Conservation (phyloP, 2,113 vertebrate species). For the Coptodon bakossiorum region DNA sequence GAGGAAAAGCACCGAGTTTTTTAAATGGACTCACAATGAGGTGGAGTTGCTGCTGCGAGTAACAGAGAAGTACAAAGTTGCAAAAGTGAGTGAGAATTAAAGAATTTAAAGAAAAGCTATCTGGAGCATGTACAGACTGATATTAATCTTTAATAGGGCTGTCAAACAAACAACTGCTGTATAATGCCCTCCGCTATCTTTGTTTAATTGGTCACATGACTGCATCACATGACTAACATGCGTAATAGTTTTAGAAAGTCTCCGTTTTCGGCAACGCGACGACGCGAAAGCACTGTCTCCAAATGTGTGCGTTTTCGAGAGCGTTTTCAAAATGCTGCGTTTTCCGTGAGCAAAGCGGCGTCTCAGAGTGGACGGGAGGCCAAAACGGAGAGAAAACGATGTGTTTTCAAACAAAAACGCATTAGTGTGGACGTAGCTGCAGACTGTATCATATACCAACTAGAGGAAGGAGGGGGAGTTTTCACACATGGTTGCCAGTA, state of each 20-base stretch:
- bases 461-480: background rate
- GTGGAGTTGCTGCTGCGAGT: background rate
- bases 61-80: background rate
- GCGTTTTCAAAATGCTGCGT: background rate
- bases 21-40: background rate
- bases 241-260: background rate
- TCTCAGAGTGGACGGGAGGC: background rate
- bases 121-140: background rate
- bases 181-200: no score
- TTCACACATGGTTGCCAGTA: background rate
- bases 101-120: background rate
- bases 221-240: no score
- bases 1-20: background rate
- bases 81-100: background rate
- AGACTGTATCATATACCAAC: background rate
- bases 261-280: accelerated
- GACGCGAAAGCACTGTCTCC: background rate
- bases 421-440: background rate
- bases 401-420: accelerated
- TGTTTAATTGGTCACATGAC: no score
- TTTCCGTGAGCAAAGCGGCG: accelerated
- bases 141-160: background rate
- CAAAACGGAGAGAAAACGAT: background rate
- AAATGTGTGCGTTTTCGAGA: accelerated
- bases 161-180: background rate